phyloP scores from a whole-genome alignment of 2,797 vertebrate species.

The Buphagus erythrorhynchus region DNA sequence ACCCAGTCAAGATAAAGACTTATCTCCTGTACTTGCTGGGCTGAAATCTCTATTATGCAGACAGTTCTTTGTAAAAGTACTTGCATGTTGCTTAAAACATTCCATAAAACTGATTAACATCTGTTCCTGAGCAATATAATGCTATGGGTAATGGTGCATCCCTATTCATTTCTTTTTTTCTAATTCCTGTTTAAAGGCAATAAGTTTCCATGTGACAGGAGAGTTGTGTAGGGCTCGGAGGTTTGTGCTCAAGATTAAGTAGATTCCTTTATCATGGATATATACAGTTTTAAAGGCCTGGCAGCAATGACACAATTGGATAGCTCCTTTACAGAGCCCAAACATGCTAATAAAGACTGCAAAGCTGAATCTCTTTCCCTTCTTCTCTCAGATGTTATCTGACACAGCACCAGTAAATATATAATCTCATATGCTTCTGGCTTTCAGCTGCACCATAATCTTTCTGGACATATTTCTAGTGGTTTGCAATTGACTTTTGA shows the following conservation, averaged over 20 bases:
- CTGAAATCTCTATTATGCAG: constrained; percentile 25
- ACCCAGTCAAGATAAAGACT: constrained; percentile 2
- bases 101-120: constrained; percentile 58
- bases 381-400: constrained; percentile 26
- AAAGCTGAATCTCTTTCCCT: not conserved
- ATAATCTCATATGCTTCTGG: constrained; percentile 27
- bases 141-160: constrained; percentile 16
- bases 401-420: constrained; percentile 47
- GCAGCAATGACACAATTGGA: constrained; percentile 32
- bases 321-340: constrained; percentile 51
- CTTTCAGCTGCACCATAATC: constrained; percentile 24
- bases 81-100: constrained; percentile 52
- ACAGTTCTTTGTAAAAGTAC: constrained; percentile 11
- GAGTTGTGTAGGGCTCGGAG: not conserved
- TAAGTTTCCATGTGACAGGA: constrained; percentile 46
- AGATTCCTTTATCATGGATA: constrained; percentile 60
- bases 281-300: constrained; percentile 52
- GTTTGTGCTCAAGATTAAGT: constrained; percentile 46
- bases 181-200: constrained; percentile 31
- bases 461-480: constrained; percentile 37
- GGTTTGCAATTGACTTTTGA: constrained; percentile 43
- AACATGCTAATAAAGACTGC: constrained; percentile 30
- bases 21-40: constrained; percentile 14
- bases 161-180: not conserved
- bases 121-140: constrained; percentile 10